phyloP scores from a whole-genome alignment of 2,113 vertebrate species.

The Lagenorhynchus albirostris region DNA sequence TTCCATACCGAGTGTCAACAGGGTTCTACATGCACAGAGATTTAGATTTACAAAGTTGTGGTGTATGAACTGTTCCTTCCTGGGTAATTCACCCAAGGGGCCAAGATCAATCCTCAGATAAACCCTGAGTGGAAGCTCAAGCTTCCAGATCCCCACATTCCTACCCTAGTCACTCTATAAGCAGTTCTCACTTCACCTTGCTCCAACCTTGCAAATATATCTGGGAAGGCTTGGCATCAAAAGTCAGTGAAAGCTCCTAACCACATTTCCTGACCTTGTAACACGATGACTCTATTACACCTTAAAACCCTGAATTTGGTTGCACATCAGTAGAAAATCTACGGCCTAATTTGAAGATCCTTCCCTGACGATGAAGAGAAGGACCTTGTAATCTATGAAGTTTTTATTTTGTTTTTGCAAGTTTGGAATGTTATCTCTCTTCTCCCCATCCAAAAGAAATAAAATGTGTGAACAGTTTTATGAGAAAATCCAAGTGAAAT shows the following conservation, averaged over 20 bases:
- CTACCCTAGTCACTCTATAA: not conserved
- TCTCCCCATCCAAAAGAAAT: slow-evolving; percentile 31
- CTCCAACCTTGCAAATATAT: not conserved
- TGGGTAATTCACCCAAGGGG: not conserved
- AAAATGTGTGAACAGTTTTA: slow-evolving; percentile 48
- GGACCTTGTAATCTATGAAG: not conserved
- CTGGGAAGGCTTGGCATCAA: not conserved
- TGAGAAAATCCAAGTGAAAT: slow-evolving; percentile 50
- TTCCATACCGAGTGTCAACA: not conserved
- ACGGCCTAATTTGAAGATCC: not conserved
- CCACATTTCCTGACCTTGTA: not conserved
- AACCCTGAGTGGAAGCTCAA: not conserved
- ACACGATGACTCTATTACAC: slow-evolving; percentile 19
- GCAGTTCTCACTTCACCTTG: not conserved
- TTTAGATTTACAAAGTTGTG: not conserved
- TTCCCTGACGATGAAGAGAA: slow-evolving; percentile 11
- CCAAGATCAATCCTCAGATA: not conserved
- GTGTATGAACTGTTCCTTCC: not conserved
- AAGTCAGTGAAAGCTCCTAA: slow-evolving; percentile 7
- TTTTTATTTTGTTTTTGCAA: slow-evolving; percentile 47
- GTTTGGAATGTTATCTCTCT: slow-evolving; percentile 35
- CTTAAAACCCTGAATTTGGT: slow-evolving; percentile 1
- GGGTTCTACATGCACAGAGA: not conserved
- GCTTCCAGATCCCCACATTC: not conserved
- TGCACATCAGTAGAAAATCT: slow-evolving; percentile 8